Evolutionary conservation across 2,888 invertebrate genomes (phyloP).

Genomic region (Suillia variegata): DNA sequence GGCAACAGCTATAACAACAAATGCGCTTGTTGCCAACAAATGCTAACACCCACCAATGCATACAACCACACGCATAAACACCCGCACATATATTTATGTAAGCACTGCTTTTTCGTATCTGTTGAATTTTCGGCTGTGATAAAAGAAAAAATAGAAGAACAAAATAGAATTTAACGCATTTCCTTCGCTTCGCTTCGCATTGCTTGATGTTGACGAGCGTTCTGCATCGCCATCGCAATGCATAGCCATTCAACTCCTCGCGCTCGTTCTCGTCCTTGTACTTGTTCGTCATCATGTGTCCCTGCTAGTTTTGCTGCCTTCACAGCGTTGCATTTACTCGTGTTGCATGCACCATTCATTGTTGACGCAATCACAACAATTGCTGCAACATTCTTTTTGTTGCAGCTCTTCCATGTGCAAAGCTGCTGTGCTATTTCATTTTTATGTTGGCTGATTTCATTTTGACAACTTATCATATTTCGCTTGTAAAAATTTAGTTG

Average conservation of each 20-base stretch:
- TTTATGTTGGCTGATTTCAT: neutral
- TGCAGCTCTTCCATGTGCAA: neutral
- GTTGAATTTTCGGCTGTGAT: neutral
- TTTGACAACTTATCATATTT: neutral
- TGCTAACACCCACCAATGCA: neutral
- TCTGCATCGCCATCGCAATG: neutral
- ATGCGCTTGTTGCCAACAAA: slow-evolving; percentile 3
- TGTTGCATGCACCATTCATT: neutral
- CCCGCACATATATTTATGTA: neutral
- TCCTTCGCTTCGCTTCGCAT: neutral
- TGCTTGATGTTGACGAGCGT: neutral
- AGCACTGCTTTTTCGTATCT: too few relatives aligned
- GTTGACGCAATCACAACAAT: too few relatives aligned
- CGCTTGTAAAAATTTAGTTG: neutral
- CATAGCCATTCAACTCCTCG: too few relatives aligned
- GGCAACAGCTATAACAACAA: slow-evolving; percentile 13
- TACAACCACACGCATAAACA: neutral
- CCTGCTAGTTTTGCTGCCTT: too few relatives aligned
- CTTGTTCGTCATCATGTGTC: too few relatives aligned
- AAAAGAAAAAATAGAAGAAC: neutral
- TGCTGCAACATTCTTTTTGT: neutral
- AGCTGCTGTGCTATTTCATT: neutral
- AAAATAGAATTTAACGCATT: neutral
- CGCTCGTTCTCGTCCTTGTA: too few relatives aligned
- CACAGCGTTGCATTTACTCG: neutral